A percentile compares a stretch with the other conserved stretches of the same genome.
phyloP scores from a whole-genome alignment of 2,888 invertebrate species.

The Dolichomitus sp. region DNA sequence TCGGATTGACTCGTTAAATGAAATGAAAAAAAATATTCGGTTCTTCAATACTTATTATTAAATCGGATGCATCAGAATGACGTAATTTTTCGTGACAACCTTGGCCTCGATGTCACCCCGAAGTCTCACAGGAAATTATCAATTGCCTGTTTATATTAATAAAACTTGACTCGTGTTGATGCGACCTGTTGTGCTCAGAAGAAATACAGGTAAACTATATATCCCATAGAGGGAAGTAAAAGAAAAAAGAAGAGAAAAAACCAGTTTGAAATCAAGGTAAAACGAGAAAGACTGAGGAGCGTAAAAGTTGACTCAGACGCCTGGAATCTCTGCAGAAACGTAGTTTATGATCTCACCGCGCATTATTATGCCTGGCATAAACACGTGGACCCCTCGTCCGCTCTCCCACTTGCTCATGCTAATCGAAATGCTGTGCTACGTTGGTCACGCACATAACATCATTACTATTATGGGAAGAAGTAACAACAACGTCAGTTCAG shows the following conservation, averaged over 20 bases:
- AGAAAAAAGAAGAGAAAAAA: constrained; percentile 59
- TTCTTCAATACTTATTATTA: constrained; percentile 24
- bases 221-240: background rate
- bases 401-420: constrained; percentile 63
- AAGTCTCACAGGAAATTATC: constrained; percentile 53
- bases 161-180: background rate
- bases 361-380: constrained; percentile 84
- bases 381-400: constrained; percentile 67
- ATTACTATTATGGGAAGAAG: constrained; percentile 79
- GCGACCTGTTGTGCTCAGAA: background rate
- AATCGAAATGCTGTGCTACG: constrained; percentile 71
- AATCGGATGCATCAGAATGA: constrained; percentile 55
- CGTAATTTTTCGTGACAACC: constrained; percentile 46
- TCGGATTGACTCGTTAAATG: constrained; percentile 16
- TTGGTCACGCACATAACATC: constrained; percentile 70
- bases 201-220: constrained; percentile 5
- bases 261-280: constrained; percentile 67
- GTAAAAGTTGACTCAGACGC: constrained; percentile 80
- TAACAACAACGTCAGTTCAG: constrained; percentile 75
- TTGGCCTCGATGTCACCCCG: constrained; percentile 52
- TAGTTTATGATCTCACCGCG: constrained; percentile 84
- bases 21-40: constrained; percentile 15
- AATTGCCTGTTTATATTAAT: constrained; percentile 45
- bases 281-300: constrained; percentile 42
- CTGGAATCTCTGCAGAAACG: constrained; percentile 84